Conservation (phyloP, 2,888 invertebrate species). For the Melanargia galathea region DNA sequence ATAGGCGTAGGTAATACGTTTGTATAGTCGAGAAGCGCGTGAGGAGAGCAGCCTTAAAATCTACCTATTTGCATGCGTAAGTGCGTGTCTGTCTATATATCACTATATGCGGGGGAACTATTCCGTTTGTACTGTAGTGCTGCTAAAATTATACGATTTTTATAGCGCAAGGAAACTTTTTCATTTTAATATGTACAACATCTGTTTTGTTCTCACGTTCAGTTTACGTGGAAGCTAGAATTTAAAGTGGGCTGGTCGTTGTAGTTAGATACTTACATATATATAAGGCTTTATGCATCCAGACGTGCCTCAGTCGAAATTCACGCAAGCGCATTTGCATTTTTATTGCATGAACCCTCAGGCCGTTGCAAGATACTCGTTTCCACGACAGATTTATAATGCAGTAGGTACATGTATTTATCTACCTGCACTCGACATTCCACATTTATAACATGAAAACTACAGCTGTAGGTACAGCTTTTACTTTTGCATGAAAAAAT, state of each 20-base stretch:
- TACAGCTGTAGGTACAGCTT: too few relatives aligned
- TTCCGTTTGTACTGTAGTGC: slow-evolving; percentile 13
- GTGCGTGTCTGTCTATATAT: slow-evolving; percentile 19
- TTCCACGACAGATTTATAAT: slow-evolving; percentile 13
- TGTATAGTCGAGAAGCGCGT: too few relatives aligned
- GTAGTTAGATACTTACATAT: background rate
- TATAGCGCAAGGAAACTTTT: slow-evolving; percentile 40
- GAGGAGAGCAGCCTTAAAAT: too few relatives aligned
- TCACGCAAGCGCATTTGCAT: slow-evolving; percentile 55
- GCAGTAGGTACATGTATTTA: background rate
- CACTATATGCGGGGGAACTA: slow-evolving; percentile 13
- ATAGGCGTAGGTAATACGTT: too few relatives aligned
- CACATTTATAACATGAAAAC: background rate
- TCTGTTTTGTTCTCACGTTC: slow-evolving; percentile 41
- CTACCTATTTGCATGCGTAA: slow-evolving; percentile 13
- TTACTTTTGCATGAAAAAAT: too few relatives aligned
- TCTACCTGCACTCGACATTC: background rate
- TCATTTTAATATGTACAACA: slow-evolving; percentile 36
- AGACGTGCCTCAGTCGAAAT: slow-evolving; percentile 45
- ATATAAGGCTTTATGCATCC: slow-evolving; percentile 33
- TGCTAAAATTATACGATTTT: slow-evolving; percentile 39
- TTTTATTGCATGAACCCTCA: slow-evolving; percentile 53
- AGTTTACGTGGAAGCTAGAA: slow-evolving; percentile 36
- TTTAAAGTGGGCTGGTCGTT: slow-evolving; percentile 35
- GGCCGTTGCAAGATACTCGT: slow-evolving; percentile 22